Base-by-base conservation (phyloP, 1,140 invertebrate genomes). In the Stratiolaelaps scimitus region DNA sequence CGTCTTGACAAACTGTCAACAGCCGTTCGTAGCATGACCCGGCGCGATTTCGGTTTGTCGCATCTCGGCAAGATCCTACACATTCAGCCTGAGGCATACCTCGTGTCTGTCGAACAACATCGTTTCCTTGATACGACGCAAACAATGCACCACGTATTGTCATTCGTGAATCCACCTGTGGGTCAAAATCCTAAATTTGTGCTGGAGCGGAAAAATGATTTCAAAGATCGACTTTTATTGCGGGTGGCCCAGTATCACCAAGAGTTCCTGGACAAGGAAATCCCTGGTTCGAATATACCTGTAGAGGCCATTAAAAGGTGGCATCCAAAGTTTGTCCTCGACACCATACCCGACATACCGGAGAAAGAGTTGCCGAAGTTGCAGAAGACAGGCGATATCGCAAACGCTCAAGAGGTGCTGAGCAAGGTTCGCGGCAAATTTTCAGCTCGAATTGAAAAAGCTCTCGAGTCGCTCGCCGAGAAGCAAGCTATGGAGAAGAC, bases 271-370 rank as follows among this genome's bases (percentile, higher is more conserved):
- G 53, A 60, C 34, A 60, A 60, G 10, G 17, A 60, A 2, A 60
- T 60, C 17, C 53, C 53, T 26, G 53, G 53, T 60, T 60, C 65
- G 10, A 28, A 67, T 48, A 19, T 68, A 17, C 48, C 65, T 0
- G 26, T 44, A 17, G 65, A 66, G 10, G 64, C 44, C 19, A 65
- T 68, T 7, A 68, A 68, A 23, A 68, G 67, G 66, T 68, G 67
- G 67, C 67, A 68, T 60, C 67, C 56, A 45, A 68, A 68, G 23
- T 68, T 68, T 48, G 64, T 64, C 15, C 15, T 68, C 17, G 65
- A 68, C 40, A 56, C 65, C 40, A 60, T 67, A 17, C 26, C 44
- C n/a, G 67, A 68, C 15, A 64, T 68, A 43, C 19, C 17, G 2
- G 67, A 66, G 19, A 43, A 43, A 4, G 67, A 67, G 4, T 23